Percentiles rank a stretch among this genome's conserved stretches.
phyloP scores from a whole-genome alignment of 2,888 invertebrate genomes.

The Lasius fuliginosus region DNA sequence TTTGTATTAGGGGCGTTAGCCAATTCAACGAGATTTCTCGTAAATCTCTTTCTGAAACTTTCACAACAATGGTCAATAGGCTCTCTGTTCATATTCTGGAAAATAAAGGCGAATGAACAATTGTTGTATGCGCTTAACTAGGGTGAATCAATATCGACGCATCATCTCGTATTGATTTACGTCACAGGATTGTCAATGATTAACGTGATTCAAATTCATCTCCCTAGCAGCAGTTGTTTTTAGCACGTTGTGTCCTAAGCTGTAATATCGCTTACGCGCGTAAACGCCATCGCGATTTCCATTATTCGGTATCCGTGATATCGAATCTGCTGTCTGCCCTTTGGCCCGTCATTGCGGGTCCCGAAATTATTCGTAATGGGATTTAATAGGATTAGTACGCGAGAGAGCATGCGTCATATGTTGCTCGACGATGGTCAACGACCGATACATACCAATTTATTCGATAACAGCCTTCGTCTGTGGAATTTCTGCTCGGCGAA shows the following conservation, averaged over 20 bases:
- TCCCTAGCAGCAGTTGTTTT: slow-evolving; percentile 23
- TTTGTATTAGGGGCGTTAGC: slow-evolving; percentile 11
- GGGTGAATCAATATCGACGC: background rate
- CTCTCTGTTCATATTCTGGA: background rate
- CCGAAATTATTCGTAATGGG: slow-evolving; percentile 79
- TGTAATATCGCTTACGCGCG: slow-evolving; percentile 21
- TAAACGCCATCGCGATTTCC: slow-evolving; percentile 46
- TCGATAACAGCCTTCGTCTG: slow-evolving; percentile 65
- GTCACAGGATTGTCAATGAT: slow-evolving; percentile 25
- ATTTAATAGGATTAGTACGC: slow-evolving; percentile 79
- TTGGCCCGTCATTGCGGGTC: slow-evolving; percentile 70
- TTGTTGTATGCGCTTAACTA: slow-evolving; percentile 13
- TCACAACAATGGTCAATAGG: slow-evolving; percentile 8
- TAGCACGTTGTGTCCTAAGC: background rate
- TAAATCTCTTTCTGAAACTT: slow-evolving; percentile 36
- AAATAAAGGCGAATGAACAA: slow-evolving; percentile 1
- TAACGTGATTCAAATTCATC: slow-evolving; percentile 14
- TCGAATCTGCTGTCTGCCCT: slow-evolving; percentile 53
- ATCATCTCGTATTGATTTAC: slow-evolving; percentile 16
- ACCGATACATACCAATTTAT: slow-evolving; percentile 76
- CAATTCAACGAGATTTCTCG: slow-evolving; percentile 23
- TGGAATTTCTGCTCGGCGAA: slow-evolving; percentile 71
- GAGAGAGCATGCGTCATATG: slow-evolving; percentile 71
- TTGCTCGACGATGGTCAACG: slow-evolving; percentile 56
- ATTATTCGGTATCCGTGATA: slow-evolving; percentile 31